Base-by-base conservation (phyloP, 2,797 vertebrate genomes). In the Heteromormyrus szaboi region DNA sequence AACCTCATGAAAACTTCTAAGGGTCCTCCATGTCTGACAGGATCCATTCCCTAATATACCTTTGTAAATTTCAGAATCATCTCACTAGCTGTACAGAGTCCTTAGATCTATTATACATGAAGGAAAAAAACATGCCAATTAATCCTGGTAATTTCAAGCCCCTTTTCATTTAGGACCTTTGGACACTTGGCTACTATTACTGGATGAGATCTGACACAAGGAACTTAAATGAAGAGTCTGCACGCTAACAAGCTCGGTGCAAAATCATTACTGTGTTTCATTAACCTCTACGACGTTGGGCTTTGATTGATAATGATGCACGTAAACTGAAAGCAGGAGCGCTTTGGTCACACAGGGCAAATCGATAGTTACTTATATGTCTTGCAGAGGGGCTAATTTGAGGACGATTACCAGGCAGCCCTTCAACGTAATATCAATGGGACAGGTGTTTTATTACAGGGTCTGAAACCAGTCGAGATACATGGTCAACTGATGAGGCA, bases 251-350 rank as follows among this genome's bases (percentile, higher is more conserved):
- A 90, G 90, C 53, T 81, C 5, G 8, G 48, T 81, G 68, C 54
- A 62, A 88, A 89, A 87, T 88, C 89, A 89, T 89, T 88, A 90
- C 84, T 59, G 33, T 25, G 86, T 90, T 89, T 85, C 46, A 72
- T 89, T 90, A 90, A 90, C 88, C 33, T 83, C 85, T 84, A 89
- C 54, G 48, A 76, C 81, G 19, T 29, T 76, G 54, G 88, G 83
- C 90, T 79, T 46, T 41, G 79, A 86, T 90, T 54, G 41, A 90
- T 89, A 89, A 86, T 37, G 19, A 25, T 51, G 76, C 41, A 50
- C 72, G n/a, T 87, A 86, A 33, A 46, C 22, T 19, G 46, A 76
- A 50, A n/a, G 50, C 72, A 89, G 89, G n/a, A 59, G 83, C 5
- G 2, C 44, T 79, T 50, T 11, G 7, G 84, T 29, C 14, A 7